Evolutionary conservation across 2,797 vertebrate species (phyloP).

Genomic region (Chromobotia macracanthus): DNA sequence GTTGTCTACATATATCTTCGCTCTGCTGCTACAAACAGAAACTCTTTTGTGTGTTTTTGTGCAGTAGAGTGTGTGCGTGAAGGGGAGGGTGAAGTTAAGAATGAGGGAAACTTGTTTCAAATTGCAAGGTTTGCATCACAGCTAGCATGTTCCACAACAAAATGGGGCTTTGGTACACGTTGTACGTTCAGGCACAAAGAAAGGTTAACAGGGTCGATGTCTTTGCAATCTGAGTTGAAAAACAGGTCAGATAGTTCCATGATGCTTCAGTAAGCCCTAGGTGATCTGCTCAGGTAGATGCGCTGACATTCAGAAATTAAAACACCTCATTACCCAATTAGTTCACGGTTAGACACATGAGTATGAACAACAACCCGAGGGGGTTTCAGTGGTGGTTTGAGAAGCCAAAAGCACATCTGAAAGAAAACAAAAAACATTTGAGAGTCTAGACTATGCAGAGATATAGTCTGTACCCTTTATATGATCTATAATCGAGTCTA

Average conservation of each 20-base stretch:
- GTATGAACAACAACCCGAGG: conserved; percentile 27
- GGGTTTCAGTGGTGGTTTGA: not conserved
- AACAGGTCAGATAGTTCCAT: conserved; percentile 41
- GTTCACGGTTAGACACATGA: conserved; percentile 18
- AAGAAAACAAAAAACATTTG: not conserved
- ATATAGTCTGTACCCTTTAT: too few species aligned
- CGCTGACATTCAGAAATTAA: conserved; percentile 39
- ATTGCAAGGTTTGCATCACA: conserved; percentile 54
- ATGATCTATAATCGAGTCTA: too few species aligned
- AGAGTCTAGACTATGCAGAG: too few species aligned
- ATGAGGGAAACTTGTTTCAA: conserved; percentile 52
- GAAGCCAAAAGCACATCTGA: not conserved
- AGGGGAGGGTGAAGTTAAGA: conserved; percentile 9
- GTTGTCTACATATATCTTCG: not conserved
- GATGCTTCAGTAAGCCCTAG: conserved; percentile 26
- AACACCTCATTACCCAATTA: conserved; percentile 38
- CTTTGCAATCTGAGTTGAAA: conserved; percentile 15
- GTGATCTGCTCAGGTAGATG: conserved; percentile 45
- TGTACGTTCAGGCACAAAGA: conserved; percentile 8
- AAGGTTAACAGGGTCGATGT: conserved; percentile 35
- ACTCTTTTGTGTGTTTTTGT: conserved; percentile 11
- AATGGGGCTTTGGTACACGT: not conserved
- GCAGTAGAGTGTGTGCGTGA: not conserved
- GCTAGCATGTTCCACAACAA: conserved; percentile 11
- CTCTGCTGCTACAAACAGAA: not conserved